phyloP scores from a whole-genome alignment of 2,797 vertebrate genomes.

The Morelia viridis region DNA sequence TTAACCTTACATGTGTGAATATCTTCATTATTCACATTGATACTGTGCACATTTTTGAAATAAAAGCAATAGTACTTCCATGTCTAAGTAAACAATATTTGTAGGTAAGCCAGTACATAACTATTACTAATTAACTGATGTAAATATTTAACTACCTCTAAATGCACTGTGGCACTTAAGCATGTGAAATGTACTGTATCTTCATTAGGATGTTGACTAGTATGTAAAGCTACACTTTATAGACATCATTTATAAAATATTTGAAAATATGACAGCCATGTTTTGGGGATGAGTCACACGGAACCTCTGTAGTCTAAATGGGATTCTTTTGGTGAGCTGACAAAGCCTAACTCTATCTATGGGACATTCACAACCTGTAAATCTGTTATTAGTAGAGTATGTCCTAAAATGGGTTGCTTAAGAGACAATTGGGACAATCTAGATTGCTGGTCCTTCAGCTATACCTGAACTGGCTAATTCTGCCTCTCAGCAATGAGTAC shows the following conservation, averaged over 20 bases:
- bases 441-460: neutral
- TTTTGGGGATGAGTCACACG: neutral
- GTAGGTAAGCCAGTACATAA: constrained; percentile 17
- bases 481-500: neutral
- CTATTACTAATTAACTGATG: constrained; percentile 21
- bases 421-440: neutral
- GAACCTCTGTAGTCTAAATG: neutral
- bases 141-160: constrained; percentile 21
- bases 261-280: neutral
- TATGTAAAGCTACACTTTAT: neutral
- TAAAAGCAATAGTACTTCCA: neutral
- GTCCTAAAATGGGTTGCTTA: neutral
- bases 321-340: neutral
- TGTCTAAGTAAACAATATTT: constrained; percentile 21
- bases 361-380: neutral
- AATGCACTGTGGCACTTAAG: constrained; percentile 48
- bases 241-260: neutral
- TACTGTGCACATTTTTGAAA: constrained; percentile 9
- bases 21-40: constrained; percentile 13
- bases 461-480: neutral
- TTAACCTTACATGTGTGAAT: constrained; percentile 12
- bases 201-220: neutral
- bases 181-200: constrained; percentile 31
- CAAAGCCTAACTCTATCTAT: neutral
- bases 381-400: neutral